Percentiles rank a stretch among this genome's conserved stretches.
phyloP scores from a whole-genome alignment of 2,113 vertebrate species.

The Bolborhynchus lineola region DNA sequence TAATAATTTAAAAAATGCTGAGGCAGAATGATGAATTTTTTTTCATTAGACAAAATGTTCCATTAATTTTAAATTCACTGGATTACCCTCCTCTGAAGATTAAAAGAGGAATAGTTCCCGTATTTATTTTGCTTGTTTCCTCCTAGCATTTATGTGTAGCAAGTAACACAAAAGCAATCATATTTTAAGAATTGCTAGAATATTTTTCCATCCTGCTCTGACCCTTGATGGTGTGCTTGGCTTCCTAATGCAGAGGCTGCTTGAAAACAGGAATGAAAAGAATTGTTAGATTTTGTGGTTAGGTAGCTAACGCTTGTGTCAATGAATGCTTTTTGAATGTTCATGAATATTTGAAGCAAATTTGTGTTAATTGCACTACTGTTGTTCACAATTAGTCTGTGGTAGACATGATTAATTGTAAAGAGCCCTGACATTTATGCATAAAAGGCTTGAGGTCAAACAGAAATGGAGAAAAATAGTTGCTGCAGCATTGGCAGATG shows the following conservation, averaged over 20 bases:
- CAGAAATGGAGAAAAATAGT: conserved; percentile 75
- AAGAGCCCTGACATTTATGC: conserved; percentile 78
- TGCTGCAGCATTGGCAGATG: conserved; percentile 43
- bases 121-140: background rate
- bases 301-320: conserved; percentile 49
- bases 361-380: conserved; percentile 75
- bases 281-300: conserved; percentile 33
- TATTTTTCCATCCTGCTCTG: background rate
- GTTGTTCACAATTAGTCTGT: conserved; percentile 79
- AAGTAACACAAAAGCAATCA: background rate
- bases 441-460: conserved; percentile 79
- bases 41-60: background rate
- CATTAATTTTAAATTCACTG: background rate
- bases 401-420: conserved; percentile 79
- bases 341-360: conserved; percentile 74
- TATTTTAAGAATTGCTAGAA: conserved; percentile 11
- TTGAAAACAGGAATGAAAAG: conserved; percentile 9
- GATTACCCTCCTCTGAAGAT: background rate
- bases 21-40: background rate
- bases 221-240: conserved; percentile 16
- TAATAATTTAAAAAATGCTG: background rate
- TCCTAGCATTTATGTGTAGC: background rate
- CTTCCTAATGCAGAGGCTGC: background rate
- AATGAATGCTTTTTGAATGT: conserved; percentile 56
- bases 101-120: background rate